Evolutionary conservation across 1,140 invertebrate species (phyloP).

Genomic region (Panulirus ornatus): DNA sequence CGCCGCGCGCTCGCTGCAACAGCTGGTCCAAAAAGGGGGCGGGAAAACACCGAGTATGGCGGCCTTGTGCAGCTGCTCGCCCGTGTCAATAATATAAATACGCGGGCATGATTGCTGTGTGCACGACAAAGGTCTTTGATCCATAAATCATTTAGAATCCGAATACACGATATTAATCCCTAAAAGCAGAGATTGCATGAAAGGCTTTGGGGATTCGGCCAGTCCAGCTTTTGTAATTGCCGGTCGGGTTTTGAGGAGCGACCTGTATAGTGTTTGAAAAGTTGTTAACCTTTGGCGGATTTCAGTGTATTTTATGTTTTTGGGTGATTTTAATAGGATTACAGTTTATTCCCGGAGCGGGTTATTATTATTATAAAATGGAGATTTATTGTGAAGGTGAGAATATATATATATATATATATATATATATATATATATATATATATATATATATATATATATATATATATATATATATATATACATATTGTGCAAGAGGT

Average conservation of each 20-base stretch:
- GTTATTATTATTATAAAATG: neutral
- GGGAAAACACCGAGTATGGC: neutral
- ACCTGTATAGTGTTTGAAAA: neutral
- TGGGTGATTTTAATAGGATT: neutral
- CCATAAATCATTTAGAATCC: slow-evolving; percentile 58
- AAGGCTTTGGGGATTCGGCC: slow-evolving; percentile 9
- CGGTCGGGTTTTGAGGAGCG: slow-evolving; percentile 30
- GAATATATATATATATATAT: slow-evolving; percentile 11
- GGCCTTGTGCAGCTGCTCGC: neutral
- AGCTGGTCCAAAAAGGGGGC: neutral
- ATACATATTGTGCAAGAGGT: no score
- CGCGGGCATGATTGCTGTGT: neutral
- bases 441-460: neutral
- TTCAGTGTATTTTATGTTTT: neutral
- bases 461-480: no score
- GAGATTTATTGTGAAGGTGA: neutral
- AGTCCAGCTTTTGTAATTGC: slow-evolving; percentile 35
- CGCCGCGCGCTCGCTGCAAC: neutral
- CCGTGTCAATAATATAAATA: slow-evolving; percentile 8
- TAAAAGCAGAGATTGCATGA: slow-evolving; percentile 60
- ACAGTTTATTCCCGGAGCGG: neutral
- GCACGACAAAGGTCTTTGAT: slow-evolving; percentile 45
- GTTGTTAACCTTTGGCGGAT: neutral
- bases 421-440: neutral
- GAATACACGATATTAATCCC: slow-evolving; percentile 65